Evolutionary conservation across 92 coral and sea anemone species (phyloP).

Genomic region (Bergia puertoricense): DNA sequence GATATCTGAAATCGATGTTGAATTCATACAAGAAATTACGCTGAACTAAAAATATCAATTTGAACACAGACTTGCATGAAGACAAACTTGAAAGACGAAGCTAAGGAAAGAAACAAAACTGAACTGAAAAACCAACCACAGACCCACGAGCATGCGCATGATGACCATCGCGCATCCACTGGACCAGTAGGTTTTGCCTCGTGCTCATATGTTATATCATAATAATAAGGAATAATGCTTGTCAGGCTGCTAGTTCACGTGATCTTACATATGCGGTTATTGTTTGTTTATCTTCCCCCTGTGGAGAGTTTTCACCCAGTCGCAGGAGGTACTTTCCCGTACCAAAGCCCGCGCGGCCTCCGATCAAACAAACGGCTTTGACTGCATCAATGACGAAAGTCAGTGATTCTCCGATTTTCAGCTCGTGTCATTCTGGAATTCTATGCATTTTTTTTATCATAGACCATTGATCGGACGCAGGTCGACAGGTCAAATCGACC

Average conservation of each 20-base stretch:
- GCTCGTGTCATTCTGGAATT: too few relatives aligned
- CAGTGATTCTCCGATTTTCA: too few relatives aligned
- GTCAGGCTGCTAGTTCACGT: background rate
- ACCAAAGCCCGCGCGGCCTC: too few relatives aligned
- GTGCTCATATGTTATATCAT: background rate
- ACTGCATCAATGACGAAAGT: too few relatives aligned
- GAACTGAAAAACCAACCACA: background rate
- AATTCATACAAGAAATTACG: background rate
- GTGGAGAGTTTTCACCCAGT: too few relatives aligned
- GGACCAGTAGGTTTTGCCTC: background rate
- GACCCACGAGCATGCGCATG: slow-evolving; percentile 1
- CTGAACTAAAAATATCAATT: background rate
- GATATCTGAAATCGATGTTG: background rate
- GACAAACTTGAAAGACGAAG: slow-evolving; percentile 27
- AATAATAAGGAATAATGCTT: background rate
- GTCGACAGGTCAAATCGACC: too few relatives aligned
- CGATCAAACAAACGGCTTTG: too few relatives aligned
- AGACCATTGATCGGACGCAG: too few relatives aligned
- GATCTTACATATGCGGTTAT: background rate
- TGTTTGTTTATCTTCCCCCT: background rate
- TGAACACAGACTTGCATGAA: slow-evolving; percentile 29
- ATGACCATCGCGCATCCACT: slow-evolving; percentile 15
- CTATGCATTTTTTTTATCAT: too few relatives aligned
- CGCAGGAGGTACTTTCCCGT: too few relatives aligned
- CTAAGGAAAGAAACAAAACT: slow-evolving; percentile 9